These are phyloP conservation scores for Brassicogethes aeneus DNA, from an alignment of 2,888 invertebrate genomes.

Conservation along the genomic window DNA sequence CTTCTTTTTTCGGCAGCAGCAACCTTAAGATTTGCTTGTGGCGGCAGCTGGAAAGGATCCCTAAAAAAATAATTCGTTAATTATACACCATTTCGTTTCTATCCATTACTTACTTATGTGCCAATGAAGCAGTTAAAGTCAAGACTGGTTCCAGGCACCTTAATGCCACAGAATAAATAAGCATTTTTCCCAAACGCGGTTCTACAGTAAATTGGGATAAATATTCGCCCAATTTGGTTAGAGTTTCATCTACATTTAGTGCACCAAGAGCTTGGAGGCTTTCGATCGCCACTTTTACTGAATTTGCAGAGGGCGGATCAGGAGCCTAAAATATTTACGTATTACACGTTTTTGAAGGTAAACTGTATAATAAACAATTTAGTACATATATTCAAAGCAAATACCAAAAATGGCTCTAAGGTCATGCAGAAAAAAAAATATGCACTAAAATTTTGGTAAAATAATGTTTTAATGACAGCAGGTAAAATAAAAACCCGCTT, in stretches of 20 bases:
- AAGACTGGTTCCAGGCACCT: constrained; percentile 89
- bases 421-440: no score
- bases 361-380: no score
- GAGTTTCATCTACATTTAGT: constrained; percentile 72
- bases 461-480: no score
- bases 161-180: constrained; percentile 80
- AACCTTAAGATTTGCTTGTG: constrained; percentile 53
- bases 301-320: constrained; percentile 74
- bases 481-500: no score
- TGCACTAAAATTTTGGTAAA: no score
- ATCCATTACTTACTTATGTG: constrained; percentile 50
- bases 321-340: no score
- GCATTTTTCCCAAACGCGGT: constrained; percentile 84
- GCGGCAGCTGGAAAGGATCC: constrained; percentile 72
- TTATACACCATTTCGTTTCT: constrained; percentile 6
- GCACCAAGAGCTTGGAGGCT: constrained; percentile 73
- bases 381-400: no score
- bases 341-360: no score
- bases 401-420: no score
- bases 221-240: constrained; percentile 82
- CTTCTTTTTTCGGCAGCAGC: constrained; percentile 54
- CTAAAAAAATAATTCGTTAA: constrained; percentile 28
- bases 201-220: constrained; percentile 88
- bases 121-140: constrained; percentile 81
- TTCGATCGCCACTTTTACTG: constrained; percentile 67